Evolutionary conservation across 1,140 invertebrate species (phyloP).

Genomic region (Pseudomyrmex pallidus): DNA sequence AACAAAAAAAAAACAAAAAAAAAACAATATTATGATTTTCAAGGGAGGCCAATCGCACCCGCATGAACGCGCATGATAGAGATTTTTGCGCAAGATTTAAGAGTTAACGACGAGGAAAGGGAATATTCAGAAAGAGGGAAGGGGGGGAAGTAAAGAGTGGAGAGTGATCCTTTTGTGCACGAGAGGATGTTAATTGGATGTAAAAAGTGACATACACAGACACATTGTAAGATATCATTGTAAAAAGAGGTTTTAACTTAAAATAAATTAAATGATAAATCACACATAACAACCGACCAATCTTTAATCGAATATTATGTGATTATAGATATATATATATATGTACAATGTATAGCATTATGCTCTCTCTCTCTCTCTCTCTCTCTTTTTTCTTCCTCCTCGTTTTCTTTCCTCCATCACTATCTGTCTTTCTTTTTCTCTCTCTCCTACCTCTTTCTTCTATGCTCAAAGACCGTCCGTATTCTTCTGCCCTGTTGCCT

Average conservation of each 20-base stretch:
- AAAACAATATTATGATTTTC: slow-evolving; percentile 46
- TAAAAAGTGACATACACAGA: slow-evolving; percentile 79
- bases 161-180: slow-evolving; percentile 48
- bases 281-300: slow-evolving; percentile 72
- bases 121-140: neutral
- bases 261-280: slow-evolving; percentile 86
- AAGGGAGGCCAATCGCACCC: slow-evolving; percentile 45
- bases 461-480: slow-evolving; percentile 32
- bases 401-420: neutral
- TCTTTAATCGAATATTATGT: slow-evolving; percentile 65
- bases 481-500: slow-evolving; percentile 24
- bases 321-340: slow-evolving; percentile 51
- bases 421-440: neutral
- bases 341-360: slow-evolving; percentile 55
- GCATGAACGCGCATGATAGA: slow-evolving; percentile 35
- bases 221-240: slow-evolving; percentile 85
- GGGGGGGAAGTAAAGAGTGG: neutral
- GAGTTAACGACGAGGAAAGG: slow-evolving; percentile 10
- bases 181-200: slow-evolving; percentile 70
- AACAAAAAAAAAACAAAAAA: slow-evolving; percentile 13
- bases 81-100: neutral
- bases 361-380: neutral
- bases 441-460: neutral
- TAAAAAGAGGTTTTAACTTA: slow-evolving; percentile 85
- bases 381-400: neutral